Conservation (phyloP, 2,888 invertebrate species). For the Drosophila kambysellisi region DNA sequence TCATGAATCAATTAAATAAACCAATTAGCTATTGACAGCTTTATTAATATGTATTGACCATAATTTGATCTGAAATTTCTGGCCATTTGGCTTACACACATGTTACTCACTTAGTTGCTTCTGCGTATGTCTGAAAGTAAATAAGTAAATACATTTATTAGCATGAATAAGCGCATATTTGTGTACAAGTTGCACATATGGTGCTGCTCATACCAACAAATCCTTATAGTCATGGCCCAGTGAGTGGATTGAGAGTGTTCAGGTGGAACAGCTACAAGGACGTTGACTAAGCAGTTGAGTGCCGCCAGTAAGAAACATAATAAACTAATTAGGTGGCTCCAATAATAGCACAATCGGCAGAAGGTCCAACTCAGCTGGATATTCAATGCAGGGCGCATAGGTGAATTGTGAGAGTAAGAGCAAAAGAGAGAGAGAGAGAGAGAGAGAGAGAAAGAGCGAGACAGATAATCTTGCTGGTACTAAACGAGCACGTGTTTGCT, state of each 20-base stretch:
- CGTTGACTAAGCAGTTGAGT: constrained; percentile 17
- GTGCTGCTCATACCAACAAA: constrained; percentile 22
- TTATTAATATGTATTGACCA: constrained; percentile 34
- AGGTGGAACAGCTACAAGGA: constrained; percentile 17
- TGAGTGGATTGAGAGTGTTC: constrained; percentile 25
- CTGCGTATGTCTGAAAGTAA: background rate
- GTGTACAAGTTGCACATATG: constrained; percentile 21
- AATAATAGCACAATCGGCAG: constrained; percentile 47
- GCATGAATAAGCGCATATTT: constrained; percentile 61
- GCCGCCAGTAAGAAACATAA: constrained; percentile 43
- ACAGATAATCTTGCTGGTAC: constrained; percentile 24
- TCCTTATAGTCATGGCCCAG: constrained; percentile 30
- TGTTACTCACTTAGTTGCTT: background rate
- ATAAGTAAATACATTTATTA: constrained; percentile 45
- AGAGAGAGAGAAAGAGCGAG: background rate
- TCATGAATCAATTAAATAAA: constrained; percentile 51
- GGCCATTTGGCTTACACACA: constrained; percentile 10
- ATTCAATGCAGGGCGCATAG: background rate
- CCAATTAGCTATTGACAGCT: constrained; percentile 37
- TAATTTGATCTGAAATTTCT: constrained; percentile 35
- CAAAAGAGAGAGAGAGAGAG: background rate
- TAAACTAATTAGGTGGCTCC: constrained; percentile 69
- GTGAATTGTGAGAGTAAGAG: background rate
- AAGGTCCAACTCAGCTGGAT: background rate
- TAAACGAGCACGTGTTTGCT: constrained; percentile 51